These are phyloP conservation scores for Sphaeramia orbicularis DNA, from an alignment of 2,797 vertebrate genomes.

Conservation along the genomic window DNA sequence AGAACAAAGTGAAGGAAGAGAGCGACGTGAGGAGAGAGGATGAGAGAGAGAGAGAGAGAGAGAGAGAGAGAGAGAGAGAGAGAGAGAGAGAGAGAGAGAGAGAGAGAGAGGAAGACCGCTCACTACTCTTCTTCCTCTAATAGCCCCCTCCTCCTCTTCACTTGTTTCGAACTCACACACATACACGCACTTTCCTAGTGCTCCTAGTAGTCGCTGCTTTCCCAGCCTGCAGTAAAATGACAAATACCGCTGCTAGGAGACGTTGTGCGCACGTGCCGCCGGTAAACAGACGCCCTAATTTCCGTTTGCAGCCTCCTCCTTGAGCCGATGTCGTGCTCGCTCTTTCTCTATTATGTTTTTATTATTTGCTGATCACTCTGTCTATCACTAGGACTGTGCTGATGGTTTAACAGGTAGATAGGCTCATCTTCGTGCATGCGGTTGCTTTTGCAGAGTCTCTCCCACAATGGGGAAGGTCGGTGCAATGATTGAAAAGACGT, in stretches of 20 bases:
- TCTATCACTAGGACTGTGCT: neutral
- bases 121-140: constrained; percentile 82
- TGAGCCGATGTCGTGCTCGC: constrained; percentile 42
- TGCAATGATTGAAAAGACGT: constrained; percentile 11
- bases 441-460: constrained; percentile 16
- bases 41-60: constrained; percentile 52
- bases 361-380: constrained; percentile 4
- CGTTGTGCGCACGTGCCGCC: constrained; percentile 84
- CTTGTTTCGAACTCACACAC: constrained; percentile 67
- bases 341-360: constrained; percentile 11
- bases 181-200: constrained; percentile 64
- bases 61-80: constrained; percentile 60
- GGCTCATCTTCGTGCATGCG: constrained; percentile 5
- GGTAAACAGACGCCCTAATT: constrained; percentile 85
- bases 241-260: constrained; percentile 72
- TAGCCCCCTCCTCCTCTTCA: constrained; percentile 80
- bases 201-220: constrained; percentile 70
- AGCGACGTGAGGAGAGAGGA: constrained; percentile 75
- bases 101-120: constrained; percentile 76
- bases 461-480: constrained; percentile 30
- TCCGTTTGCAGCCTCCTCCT: constrained; percentile 34
- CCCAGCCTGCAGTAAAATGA: constrained; percentile 83
- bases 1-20: constrained; percentile 84
- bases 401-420: constrained; percentile 1
- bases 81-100: constrained; percentile 55